Conservation (phyloP, 2,113 vertebrate genomes). For the Agapornis roseicollis region DNA sequence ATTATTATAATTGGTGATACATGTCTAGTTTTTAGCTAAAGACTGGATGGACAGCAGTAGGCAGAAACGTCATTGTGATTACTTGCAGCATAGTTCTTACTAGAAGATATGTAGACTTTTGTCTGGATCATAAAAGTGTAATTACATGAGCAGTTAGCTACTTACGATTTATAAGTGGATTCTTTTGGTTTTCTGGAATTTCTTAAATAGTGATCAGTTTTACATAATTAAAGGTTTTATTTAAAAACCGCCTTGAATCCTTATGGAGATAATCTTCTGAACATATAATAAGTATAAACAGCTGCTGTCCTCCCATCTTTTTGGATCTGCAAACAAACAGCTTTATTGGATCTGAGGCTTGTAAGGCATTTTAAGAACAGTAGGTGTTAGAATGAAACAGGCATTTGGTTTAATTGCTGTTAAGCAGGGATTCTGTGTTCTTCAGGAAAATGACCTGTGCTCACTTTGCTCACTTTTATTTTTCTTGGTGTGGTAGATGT, state of each 20-base stretch:
- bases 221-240: constrained; percentile 1
- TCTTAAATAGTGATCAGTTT: background rate
- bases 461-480: background rate
- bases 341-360: background rate
- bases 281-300: background rate
- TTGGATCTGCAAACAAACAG: background rate
- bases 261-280: background rate
- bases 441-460: background rate
- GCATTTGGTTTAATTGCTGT: background rate
- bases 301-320: background rate
- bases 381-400: background rate
- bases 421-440: background rate
- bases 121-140: constrained; percentile 32
- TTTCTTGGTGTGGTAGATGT: background rate
- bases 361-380: background rate
- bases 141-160: constrained; percentile 19
- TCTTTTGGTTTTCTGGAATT: constrained; percentile 22
- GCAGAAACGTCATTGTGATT: constrained; percentile 44
- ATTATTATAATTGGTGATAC: constrained; percentile 21
- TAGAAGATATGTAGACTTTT: background rate
- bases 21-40: background rate
- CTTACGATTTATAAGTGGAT: background rate
- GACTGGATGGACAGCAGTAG: background rate
- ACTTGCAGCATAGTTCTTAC: background rate
- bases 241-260: background rate